These are phyloP conservation scores for Aphrocallistes beatrix DNA, from an alignment of 37 sponge, comb jelly and placozoan genomes.

Conservation along the genomic window DNA sequence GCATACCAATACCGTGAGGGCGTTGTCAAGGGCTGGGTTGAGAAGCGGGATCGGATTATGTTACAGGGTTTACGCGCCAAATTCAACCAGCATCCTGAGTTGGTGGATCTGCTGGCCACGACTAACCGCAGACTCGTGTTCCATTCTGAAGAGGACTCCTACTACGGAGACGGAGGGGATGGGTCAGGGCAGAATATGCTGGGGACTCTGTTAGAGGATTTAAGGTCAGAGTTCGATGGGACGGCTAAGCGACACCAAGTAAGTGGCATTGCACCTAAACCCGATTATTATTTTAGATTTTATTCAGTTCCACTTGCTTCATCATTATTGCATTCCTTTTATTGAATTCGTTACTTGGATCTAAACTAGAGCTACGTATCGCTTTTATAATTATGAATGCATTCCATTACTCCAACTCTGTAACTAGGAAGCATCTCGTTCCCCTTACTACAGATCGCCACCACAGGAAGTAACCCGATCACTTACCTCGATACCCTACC, in stretches of 20 bases:
- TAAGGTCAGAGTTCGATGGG: background rate
- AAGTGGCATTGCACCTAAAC: too few species aligned
- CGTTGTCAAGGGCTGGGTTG: background rate
- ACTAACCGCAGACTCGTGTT: background rate
- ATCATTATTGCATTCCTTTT: too few species aligned
- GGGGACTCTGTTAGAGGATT: background rate
- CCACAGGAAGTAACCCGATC: background rate
- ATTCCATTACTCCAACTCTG: background rate
- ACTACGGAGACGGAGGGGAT: constrained; percentile 14
- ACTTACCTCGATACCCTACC: background rate
- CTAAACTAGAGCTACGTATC: too few species aligned
- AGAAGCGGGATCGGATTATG: background rate
- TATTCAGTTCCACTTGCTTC: too few species aligned
- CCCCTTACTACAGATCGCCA: background rate
- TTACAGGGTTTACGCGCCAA: background rate
- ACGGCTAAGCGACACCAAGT: background rate
- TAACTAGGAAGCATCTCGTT: background rate
- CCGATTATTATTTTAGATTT: too few species aligned
- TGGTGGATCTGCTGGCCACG: background rate
- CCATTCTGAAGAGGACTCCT: background rate
- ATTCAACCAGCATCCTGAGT: background rate
- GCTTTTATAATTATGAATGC: too few species aligned
- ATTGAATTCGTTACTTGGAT: too few species aligned
- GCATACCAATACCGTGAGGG: constrained; percentile 14
- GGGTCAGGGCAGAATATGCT: background rate